These are phyloP conservation scores for Semaprochilodus insignis DNA, from an alignment of 2,797 vertebrate genomes.

Conservation along the genomic window DNA sequence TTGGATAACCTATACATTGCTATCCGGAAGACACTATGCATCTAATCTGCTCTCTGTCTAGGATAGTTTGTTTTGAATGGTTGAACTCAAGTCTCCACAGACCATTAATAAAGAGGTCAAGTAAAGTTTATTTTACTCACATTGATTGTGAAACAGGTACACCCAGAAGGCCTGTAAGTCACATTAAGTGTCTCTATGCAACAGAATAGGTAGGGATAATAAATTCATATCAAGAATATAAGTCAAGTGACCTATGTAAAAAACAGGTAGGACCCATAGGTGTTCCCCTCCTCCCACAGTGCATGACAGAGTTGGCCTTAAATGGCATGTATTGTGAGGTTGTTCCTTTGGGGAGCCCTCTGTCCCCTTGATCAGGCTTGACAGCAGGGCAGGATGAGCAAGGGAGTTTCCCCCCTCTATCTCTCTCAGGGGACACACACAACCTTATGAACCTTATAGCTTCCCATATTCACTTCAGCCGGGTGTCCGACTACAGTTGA, in stretches of 20 bases:
- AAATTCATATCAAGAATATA: neutral
- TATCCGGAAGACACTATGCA: neutral
- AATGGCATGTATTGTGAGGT: conserved; percentile 36
- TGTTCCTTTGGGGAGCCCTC: conserved; percentile 43
- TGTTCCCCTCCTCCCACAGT: neutral
- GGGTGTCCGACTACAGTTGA: conserved; percentile 57
- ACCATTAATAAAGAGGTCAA: neutral
- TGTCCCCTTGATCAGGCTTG: conserved; percentile 34
- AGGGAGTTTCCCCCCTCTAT: conserved; percentile 32
- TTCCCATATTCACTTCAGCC: conserved; percentile 49
- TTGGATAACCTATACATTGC: neutral
- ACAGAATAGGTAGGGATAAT: neutral
- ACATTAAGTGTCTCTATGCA: neutral
- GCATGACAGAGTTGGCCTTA: conserved; percentile 15
- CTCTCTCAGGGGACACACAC: conserved; percentile 30
- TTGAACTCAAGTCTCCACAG: neutral
- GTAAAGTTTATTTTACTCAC: neutral
- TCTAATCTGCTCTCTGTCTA: neutral
- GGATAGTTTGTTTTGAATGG: neutral
- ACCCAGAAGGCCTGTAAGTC: neutral
- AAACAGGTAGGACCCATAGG: neutral
- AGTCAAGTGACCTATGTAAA: neutral
- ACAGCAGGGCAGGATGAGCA: conserved; percentile 14
- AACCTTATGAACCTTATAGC: conserved; percentile 30
- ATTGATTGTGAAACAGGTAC: neutral